Percentiles rank a stretch among this genome's conserved stretches.
Evolutionary conservation across 2,113 vertebrate genomes (phyloP).

Genomic region (Perca flavescens): DNA sequence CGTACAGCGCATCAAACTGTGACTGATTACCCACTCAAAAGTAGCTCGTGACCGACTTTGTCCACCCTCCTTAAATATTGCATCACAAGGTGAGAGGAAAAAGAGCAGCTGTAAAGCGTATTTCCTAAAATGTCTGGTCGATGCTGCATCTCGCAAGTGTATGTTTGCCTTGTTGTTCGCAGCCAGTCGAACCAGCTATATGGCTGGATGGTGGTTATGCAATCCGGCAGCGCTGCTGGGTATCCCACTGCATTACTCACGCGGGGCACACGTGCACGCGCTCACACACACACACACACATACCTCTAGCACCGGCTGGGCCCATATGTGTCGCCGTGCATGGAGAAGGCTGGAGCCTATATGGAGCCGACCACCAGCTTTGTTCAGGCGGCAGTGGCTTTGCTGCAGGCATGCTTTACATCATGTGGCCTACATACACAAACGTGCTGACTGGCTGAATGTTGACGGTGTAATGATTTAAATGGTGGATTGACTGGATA

Average conservation of each 20-base stretch:
- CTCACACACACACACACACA: not conserved
- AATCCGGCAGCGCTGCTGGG: slow-evolving; percentile 45
- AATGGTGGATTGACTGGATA: not conserved
- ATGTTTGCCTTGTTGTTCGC: not conserved
- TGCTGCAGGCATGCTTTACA: not conserved
- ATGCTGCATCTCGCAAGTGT: not conserved
- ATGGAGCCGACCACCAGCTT: slow-evolving; percentile 7
- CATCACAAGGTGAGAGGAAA: slow-evolving; percentile 13
- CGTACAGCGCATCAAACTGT: not conserved
- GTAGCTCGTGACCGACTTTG: not conserved
- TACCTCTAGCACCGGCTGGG: not conserved
- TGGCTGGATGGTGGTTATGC: slow-evolving; percentile 33
- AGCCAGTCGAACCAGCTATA: slow-evolving; percentile 7
- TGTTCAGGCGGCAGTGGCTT: not conserved
- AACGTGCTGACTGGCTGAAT: no score
- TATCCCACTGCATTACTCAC: slow-evolving; percentile 48
- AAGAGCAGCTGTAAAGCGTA: no score
- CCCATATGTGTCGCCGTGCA: slow-evolving; percentile 35
- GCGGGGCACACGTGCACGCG: not conserved
- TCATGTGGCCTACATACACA: not conserved
- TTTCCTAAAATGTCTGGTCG: not conserved
- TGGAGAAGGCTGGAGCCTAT: not conserved
- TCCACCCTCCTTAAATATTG: not conserved
- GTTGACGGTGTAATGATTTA: not conserved
- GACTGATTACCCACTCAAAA: not conserved